Percentiles rank a stretch among this genome's conserved stretches.
phyloP scores from a whole-genome alignment of 2,113 vertebrate species.

The Larimichthys crocea region DNA sequence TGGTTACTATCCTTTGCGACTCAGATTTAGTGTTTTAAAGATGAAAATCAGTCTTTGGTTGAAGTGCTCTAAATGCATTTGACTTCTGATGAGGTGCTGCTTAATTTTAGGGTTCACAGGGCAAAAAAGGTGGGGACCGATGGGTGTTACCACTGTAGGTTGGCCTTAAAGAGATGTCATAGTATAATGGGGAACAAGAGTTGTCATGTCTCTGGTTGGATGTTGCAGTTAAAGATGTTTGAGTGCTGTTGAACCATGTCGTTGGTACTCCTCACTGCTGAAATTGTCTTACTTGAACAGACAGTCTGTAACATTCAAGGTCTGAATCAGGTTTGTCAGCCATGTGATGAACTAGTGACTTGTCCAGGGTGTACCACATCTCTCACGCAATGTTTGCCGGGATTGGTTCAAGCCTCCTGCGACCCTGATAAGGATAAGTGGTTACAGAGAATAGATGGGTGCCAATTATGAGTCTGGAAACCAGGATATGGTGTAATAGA shows the following conservation, averaged over 20 bases:
- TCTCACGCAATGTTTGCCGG: too few relatives aligned
- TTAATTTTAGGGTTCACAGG: not conserved
- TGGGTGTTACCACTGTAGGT: not conserved
- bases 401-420: too few relatives aligned
- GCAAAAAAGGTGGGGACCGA: too few relatives aligned
- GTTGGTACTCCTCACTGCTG: not conserved
- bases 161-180: not conserved
- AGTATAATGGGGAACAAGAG: not conserved
- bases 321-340: not conserved
- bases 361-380: too few relatives aligned
- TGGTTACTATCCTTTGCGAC: not conserved
- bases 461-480: too few relatives aligned
- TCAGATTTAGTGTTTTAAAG: not conserved
- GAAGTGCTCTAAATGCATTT: slow-evolving; percentile 15
- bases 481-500: not conserved
- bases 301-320: slow-evolving; percentile 1
- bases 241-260: not conserved
- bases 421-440: too few relatives aligned
- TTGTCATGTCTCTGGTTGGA: not conserved
- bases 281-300: slow-evolving; percentile 3
- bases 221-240: not conserved
- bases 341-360: too few relatives aligned
- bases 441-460: not conserved
- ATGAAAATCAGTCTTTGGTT: not conserved
- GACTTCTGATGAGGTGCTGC: slow-evolving; percentile 2